Evolutionary conservation across 1,140 invertebrate genomes (phyloP), one percentile per base, ranked within the genome.

Genomic region (Hycleus phaleratus): DNA sequence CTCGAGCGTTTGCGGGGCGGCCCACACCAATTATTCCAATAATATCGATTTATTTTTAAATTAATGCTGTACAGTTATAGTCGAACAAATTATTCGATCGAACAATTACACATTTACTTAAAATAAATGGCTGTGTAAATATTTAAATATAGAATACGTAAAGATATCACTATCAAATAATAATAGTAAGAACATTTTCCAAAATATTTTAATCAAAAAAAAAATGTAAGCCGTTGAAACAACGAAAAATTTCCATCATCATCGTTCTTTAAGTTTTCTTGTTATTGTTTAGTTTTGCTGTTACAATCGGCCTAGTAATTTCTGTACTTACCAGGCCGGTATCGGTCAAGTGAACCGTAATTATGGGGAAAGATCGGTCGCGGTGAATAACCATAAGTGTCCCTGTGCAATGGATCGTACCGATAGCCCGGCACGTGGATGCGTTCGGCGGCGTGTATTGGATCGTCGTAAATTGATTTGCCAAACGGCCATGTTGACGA

Each of bases 381-480:
- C 62, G 90, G 89, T 58, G 88, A 87, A 76, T 90, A 90, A 59
- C 90, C 90, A 76, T 93, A 93, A 69, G 85, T 88, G 70, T 93
- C 89, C 65, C 90, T 84, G 73, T 90, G 88, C 63, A 93, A 85
- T 63, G 90, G 90, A 73, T 90, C 78, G 78, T 93, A 93, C 77
- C 88, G 86, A 82, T 93, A 92, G 73, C 88, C 88, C 71, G 87
- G 87, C 46, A 86, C 83, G 69, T 84, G 81, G 79, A 91, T 90
- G 75, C 89, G 85, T 74, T 91, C 88, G 63, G 82, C 81, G 60
- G 88, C 86, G 68, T 80, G 83, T 57, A 83, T 74, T 59, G 89
- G 88, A 69, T 90, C 87, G 74, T 91, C 89, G 73, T 83, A 91
- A 80, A 91, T 90, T 64, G 88, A 90, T 77, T 90, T 90, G 78